Percentiles rank a stretch among this genome's conserved stretches.
These are phyloP conservation scores for Coelopa pilipes DNA, from an alignment of 2,888 invertebrate genomes.

Conservation along the genomic window DNA sequence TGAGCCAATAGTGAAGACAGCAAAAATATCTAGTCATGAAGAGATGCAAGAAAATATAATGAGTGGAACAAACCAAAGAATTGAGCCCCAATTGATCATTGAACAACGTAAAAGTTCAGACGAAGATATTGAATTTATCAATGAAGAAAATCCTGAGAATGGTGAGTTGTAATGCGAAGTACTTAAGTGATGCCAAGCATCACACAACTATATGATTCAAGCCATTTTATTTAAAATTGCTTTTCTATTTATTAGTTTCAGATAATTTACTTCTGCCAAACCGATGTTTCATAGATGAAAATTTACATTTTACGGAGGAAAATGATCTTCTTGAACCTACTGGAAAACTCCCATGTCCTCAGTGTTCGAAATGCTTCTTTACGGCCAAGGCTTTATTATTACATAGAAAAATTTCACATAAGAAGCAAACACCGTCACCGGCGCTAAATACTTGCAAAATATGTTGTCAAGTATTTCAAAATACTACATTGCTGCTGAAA, in stretches of 20 bases:
- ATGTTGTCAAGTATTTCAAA: conserved; percentile 5
- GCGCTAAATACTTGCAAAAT: conserved; percentile 9
- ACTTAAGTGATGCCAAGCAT: neutral
- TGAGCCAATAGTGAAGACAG: too few relatives aligned
- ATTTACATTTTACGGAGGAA: neutral
- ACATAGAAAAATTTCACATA: conserved; percentile 38
- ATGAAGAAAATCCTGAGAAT: too few relatives aligned
- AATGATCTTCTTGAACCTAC: neutral
- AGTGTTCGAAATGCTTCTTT: conserved; percentile 36
- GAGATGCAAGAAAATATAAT: neutral
- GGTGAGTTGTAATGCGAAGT: too few relatives aligned
- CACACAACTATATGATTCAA: neutral
- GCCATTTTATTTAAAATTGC: too few relatives aligned
- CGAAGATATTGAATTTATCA: too few relatives aligned
- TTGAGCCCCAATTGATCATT: too few relatives aligned
- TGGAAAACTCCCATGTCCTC: conserved; percentile 2
- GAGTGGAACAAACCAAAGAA: neutral
- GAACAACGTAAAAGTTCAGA: too few relatives aligned
- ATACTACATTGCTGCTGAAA: neutral
- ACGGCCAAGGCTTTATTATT: conserved; percentile 39
- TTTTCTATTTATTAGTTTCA: too few relatives aligned
- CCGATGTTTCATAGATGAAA: neutral
- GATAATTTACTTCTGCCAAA: neutral
- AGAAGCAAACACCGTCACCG: neutral
- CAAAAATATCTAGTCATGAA: neutral